Conservation (phyloP, 2,888 invertebrate species). For the Drosophila neoperkinsi region DNA sequence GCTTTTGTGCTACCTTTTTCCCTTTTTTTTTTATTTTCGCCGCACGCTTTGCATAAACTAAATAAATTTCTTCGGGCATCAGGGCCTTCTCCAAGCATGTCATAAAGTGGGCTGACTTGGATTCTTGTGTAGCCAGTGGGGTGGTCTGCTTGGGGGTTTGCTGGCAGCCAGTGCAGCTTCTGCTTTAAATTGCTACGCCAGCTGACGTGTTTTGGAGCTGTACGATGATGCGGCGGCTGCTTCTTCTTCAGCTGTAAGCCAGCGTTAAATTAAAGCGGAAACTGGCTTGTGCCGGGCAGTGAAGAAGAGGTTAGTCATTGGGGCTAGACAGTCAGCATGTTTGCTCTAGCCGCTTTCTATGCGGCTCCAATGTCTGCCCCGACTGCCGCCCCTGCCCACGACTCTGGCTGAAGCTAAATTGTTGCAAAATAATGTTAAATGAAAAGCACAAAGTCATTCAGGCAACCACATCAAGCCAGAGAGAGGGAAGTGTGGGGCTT, state of each 20-base stretch:
- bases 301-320: conserved; percentile 4
- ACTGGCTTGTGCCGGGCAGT: conserved; percentile 59
- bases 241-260: conserved; percentile 43
- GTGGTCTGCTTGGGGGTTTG: conserved; percentile 2
- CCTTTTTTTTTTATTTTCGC: conserved; percentile 48
- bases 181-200: conserved; percentile 67
- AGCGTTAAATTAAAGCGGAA: conserved; percentile 79
- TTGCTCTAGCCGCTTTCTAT: conserved; percentile 64
- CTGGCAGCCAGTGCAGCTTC: conserved; percentile 47
- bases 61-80: conserved; percentile 65
- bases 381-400: conserved; percentile 2
- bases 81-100: conserved; percentile 42
- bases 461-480: conserved; percentile 28
- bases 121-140: conserved; percentile 28
- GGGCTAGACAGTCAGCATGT: conserved; percentile 53
- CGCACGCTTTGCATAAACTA: conserved; percentile 74
- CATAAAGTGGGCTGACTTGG: conserved; percentile 57
- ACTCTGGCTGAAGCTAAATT: conserved; percentile 51
- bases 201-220: conserved; percentile 49
- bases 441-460: conserved; percentile 81
- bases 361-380: conserved; percentile 53
- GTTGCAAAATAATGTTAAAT: conserved; percentile 79
- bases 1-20: conserved; percentile 71
- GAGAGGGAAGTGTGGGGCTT: background rate
- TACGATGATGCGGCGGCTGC: conserved; percentile 18